Evolutionary conservation across 1,140 invertebrate genomes (phyloP).

Genomic region (Pseudomyrmex concolor): DNA sequence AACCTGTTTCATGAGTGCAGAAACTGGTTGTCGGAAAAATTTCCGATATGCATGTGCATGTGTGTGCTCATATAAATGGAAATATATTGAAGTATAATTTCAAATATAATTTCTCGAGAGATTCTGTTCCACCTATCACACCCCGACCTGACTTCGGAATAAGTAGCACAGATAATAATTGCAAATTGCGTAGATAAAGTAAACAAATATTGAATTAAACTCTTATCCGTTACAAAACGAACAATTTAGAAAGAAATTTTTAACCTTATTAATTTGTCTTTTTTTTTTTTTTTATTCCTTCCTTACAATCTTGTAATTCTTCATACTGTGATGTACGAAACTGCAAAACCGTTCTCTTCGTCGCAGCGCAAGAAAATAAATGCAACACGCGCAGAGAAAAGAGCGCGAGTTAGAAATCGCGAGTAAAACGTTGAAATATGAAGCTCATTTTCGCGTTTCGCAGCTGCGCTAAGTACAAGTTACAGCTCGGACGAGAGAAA

Average conservation of each 20-base stretch:
- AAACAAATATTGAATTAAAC: conserved; percentile 11
- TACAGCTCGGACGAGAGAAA: background rate
- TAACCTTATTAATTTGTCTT: background rate
- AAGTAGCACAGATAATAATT: background rate
- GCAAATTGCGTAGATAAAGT: background rate
- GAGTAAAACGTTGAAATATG: conserved; percentile 52
- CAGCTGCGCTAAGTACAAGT: conserved; percentile 6
- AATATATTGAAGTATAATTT: conserved; percentile 41
- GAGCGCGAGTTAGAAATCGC: conserved; percentile 34
- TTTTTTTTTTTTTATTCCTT: too few relatives aligned
- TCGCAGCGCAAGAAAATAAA: background rate
- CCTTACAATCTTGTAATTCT: too few relatives aligned
- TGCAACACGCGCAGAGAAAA: conserved; percentile 9
- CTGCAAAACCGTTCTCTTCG: conserved; percentile 3
- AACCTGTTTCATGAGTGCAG: conserved; percentile 48
- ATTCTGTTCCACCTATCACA: background rate
- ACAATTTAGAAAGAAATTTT: background rate
- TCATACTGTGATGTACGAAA: background rate
- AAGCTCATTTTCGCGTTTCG: conserved; percentile 28
- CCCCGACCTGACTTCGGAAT: background rate
- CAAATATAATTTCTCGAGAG: conserved; percentile 11
- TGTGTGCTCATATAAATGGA: background rate
- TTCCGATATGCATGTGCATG: background rate
- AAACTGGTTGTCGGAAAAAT: conserved; percentile 48
- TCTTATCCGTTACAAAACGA: background rate